A percentile compares a stretch with the other conserved stretches of the same genome.
These are phyloP conservation scores for Hyphantria cunea DNA, from an alignment of 1,140 invertebrate species.

Conservation along the genomic window DNA sequence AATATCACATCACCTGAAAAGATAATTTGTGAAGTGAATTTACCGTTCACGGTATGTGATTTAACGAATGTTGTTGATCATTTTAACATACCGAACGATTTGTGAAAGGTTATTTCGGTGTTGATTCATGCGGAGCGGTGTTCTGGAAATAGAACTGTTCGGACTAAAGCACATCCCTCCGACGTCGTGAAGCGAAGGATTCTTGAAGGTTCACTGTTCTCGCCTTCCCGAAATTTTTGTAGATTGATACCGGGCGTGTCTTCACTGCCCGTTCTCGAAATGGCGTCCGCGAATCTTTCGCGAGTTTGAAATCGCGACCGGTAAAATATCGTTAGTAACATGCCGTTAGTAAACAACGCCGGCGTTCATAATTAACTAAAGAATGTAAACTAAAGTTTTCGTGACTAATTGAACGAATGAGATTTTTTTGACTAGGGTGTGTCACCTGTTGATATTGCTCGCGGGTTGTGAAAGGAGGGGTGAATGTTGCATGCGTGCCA, in stretches of 20 bases:
- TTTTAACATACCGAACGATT: slow-evolving; percentile 65
- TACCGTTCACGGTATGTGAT: slow-evolving; percentile 75
- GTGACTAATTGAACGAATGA: slow-evolving; percentile 12
- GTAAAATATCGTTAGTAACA: slow-evolving; percentile 62
- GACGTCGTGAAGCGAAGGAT: slow-evolving; percentile 52
- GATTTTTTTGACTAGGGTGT: slow-evolving; percentile 57
- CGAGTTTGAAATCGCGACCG: slow-evolving; percentile 75
- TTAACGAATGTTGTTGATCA: slow-evolving; percentile 60
- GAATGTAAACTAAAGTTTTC: slow-evolving; percentile 19
- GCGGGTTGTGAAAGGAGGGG: slow-evolving; percentile 32
- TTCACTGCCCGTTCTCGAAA: slow-evolving; percentile 63
- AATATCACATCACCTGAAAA: slow-evolving; percentile 56
- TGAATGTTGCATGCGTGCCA: slow-evolving; percentile 46
- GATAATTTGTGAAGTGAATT: slow-evolving; percentile 71
- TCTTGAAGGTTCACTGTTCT: slow-evolving; percentile 55
- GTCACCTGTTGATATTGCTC: slow-evolving; percentile 76
- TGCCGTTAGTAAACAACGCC: slow-evolving; percentile 39
- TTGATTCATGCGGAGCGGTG: slow-evolving; percentile 78
- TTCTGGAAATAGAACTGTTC: slow-evolving; percentile 78
- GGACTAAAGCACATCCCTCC: slow-evolving; percentile 70
- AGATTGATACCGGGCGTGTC: slow-evolving; percentile 67
- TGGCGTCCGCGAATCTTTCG: slow-evolving; percentile 73
- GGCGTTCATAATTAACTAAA: slow-evolving; percentile 27
- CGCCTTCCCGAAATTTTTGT: slow-evolving; percentile 31
- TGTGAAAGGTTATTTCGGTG: slow-evolving; percentile 80